Evolutionary conservation across 1,140 invertebrate species (phyloP).

Genomic region (Aphelinus atriplicis): DNA sequence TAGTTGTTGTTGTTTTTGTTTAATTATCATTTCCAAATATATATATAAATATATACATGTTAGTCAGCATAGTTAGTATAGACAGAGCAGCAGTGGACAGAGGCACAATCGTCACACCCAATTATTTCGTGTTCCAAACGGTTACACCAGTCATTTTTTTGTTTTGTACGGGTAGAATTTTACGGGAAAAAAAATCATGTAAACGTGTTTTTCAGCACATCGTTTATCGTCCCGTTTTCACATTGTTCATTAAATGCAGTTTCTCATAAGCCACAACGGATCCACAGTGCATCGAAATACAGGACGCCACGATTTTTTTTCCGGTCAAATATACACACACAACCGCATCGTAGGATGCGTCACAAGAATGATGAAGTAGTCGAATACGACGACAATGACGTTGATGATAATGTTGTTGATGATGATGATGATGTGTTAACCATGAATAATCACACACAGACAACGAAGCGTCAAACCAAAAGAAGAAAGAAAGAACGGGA

Average conservation of each 20-base stretch:
- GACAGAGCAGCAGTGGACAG: slow-evolving; percentile 65
- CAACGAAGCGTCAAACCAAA: background rate
- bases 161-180: slow-evolving; percentile 2
- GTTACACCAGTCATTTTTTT: slow-evolving; percentile 41
- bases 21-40: no score
- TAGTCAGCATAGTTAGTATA: slow-evolving; percentile 55
- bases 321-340: no score
- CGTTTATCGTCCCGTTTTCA: background rate
- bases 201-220: slow-evolving; percentile 1
- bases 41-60: slow-evolving; percentile 25
- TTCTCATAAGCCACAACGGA: no score
- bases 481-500: background rate
- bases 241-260: background rate
- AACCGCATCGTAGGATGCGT: no score
- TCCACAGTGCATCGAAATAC: no score
- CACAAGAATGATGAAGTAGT: no score
- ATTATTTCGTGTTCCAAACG: slow-evolving; percentile 45
- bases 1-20: background rate
- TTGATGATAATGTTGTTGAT: background rate
- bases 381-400: no score
- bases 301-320: no score
- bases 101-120: slow-evolving; percentile 65
- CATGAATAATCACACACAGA: background rate
- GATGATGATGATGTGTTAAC: background rate
- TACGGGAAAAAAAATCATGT: slow-evolving; percentile 39